Evolutionary conservation across 1,140 invertebrate genomes (phyloP), one percentile per base, ranked within the genome.

Genomic region (Lucilia sericata): DNA sequence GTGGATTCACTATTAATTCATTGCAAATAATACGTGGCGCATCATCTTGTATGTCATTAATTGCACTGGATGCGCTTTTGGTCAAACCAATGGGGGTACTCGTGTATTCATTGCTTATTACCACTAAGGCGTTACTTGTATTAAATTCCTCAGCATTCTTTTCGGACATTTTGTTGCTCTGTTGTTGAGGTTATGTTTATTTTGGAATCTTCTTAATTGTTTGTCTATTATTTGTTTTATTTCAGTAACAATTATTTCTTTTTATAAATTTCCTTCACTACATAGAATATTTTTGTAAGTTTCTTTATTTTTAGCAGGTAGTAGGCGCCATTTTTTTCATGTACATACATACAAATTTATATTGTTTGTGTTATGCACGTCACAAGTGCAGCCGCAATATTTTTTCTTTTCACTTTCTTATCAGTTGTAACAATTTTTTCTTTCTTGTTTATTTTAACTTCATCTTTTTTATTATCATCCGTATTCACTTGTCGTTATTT

Each of bases 251-350:
- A 70, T 70, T 25, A 70, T 8, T 70, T 25, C 21, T 21, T 70
- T 21, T 19, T 8, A 21, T 70, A 70, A 70, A 19, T 25, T 25
- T 70, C 21, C n/a, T 21, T 9, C 21, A n/a, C n/a, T 60, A 60
- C 55, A n/a, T 60, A n/a, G 10, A 42, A 42, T 42, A 42, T 42
- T 42, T 30, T 30, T 30, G 3, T 30, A 30, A 30, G 25, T 30
- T 30, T 42, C n/a, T n/a, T 60, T 60, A 60, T 70, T 70, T 70
- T 70, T 80, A 25, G 76, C 76, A 80, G 76, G 76, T 80, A 80
- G 76, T 80, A 80, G 76, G 76, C 76, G 76, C 76, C 76, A 80
- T 80, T 80, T 80, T 80, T 80, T 47, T 80, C 75, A n/a, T 60
- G 42, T 42, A 17, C 51, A 12, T 55, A n/a, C 25, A 30, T 30